phyloP scores from a whole-genome alignment of 2,888 invertebrate genomes.

The Hydraecia micacea region DNA sequence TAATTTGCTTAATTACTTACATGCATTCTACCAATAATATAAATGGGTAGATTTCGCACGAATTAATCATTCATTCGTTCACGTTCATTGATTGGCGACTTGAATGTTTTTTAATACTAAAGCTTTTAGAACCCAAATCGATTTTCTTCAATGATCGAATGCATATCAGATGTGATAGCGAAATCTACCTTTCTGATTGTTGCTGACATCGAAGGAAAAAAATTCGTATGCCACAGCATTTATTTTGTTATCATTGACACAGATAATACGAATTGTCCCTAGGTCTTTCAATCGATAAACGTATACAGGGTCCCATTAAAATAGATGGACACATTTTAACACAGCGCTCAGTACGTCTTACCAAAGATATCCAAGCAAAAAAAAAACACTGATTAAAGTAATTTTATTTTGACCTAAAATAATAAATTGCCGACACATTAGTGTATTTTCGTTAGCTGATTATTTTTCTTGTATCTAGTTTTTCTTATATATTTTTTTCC shows the following conservation, averaged over 20 bases:
- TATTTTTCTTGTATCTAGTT: too few relatives aligned
- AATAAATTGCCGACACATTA: too few relatives aligned
- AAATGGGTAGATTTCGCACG: conserved; percentile 22
- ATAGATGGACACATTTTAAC: too few relatives aligned
- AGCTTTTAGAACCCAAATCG: background rate
- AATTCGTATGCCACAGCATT: background rate
- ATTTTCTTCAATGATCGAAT: background rate
- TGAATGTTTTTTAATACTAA: background rate
- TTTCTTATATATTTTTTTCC: too few relatives aligned
- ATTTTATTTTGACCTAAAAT: too few relatives aligned
- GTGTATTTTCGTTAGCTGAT: too few relatives aligned
- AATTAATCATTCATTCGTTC: background rate
- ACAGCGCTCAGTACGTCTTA: too few relatives aligned
- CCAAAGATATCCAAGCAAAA: too few relatives aligned
- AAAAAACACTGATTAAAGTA: too few relatives aligned
- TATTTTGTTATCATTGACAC: conserved; percentile 31
- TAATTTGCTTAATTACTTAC: background rate
- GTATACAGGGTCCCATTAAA: too few relatives aligned
- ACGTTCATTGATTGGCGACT: background rate
- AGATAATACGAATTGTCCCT: conserved; percentile 40
- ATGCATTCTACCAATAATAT: background rate
- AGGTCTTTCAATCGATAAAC: conserved; percentile 55
- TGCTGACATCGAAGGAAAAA: background rate
- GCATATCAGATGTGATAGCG: conserved; percentile 1
- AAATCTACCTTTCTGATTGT: conserved; percentile 27